Evolutionary conservation across 1,140 invertebrate species (phyloP).

Genomic region (Colletes latitarsis): DNA sequence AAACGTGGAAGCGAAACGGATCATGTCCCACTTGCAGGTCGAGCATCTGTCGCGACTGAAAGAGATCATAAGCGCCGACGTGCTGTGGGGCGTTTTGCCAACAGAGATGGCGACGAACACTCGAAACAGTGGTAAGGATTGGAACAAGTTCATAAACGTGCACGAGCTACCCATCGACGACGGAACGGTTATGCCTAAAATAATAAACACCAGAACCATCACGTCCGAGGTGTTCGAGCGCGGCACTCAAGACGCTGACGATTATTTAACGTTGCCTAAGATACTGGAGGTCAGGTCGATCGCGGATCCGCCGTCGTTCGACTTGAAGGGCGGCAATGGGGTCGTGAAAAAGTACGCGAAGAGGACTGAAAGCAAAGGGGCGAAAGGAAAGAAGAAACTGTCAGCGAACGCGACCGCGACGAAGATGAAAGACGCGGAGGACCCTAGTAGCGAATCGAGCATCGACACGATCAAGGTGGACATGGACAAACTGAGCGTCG

Average conservation of each 20-base stretch:
- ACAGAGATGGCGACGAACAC: not conserved
- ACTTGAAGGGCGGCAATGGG: not conserved
- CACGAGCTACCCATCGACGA: not conserved
- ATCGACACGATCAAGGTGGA: not conserved
- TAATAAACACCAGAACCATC: slow-evolving; percentile 70
- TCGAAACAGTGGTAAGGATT: not conserved
- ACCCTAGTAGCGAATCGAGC: not conserved
- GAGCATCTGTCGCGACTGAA: slow-evolving; percentile 58
- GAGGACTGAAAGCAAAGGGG: not conserved
- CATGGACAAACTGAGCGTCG: not conserved
- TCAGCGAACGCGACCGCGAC: too few relatives aligned
- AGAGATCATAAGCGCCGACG: slow-evolving; percentile 59
- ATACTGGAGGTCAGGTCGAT: slow-evolving; percentile 62
- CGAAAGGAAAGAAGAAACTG: not conserved
- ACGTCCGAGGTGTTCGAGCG: slow-evolving; percentile 67
- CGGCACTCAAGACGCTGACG: slow-evolving; percentile 20
- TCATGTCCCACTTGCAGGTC: slow-evolving; percentile 59
- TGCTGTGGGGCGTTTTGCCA: slow-evolving; percentile 43
- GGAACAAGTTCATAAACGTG: not conserved
- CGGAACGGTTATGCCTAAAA: slow-evolving; percentile 63
- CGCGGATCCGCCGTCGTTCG: not conserved
- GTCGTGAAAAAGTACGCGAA: not conserved
- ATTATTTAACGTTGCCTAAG: slow-evolving; percentile 38
- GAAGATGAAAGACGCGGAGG: not conserved
- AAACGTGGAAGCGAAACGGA: slow-evolving; percentile 31